A percentile compares a stretch with the other conserved stretches of the same genome.
These are phyloP conservation scores for Semicossyphus pulcher DNA, from an alignment of 2,113 vertebrate genomes.

Conservation along the genomic window DNA sequence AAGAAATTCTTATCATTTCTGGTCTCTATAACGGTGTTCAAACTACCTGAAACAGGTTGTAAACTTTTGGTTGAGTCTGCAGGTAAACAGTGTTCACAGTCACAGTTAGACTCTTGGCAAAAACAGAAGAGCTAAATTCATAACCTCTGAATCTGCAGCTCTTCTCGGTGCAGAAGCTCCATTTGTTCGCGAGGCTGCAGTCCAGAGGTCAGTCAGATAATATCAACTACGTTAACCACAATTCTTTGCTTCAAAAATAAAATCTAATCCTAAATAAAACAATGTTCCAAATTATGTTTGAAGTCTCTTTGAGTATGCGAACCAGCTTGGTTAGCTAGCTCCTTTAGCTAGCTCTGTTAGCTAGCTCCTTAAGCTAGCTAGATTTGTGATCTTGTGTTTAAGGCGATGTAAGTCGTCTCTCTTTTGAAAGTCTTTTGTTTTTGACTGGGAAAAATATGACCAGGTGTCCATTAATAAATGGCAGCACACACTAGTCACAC, in stretches of 20 bases:
- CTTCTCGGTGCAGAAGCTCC: not conserved
- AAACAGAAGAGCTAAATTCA: constrained; percentile 16
- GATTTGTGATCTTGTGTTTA: too few species aligned
- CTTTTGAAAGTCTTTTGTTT: not conserved
- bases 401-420: constrained; percentile 23
- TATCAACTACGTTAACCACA: not conserved
- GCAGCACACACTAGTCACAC: too few species aligned
- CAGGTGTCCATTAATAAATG: too few species aligned
- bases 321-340: not conserved
- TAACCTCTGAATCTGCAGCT: not conserved
- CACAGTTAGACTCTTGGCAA: constrained; percentile 33
- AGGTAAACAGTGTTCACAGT: constrained; percentile 40
- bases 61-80: not conserved
- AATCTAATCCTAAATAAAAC: too few species aligned
- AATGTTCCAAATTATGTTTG: too few species aligned
- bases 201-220: constrained; percentile 5
- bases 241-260: constrained; percentile 3
- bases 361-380: too few species aligned
- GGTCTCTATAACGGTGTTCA: not conserved
- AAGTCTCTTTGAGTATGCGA: too few species aligned
- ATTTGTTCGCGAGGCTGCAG: not conserved
- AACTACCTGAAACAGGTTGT: not conserved
- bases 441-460: too few species aligned
- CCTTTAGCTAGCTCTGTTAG: not conserved
- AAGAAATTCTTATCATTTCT: not conserved